Percentiles rank a stretch among this genome's conserved stretches.
These are phyloP conservation scores for Pluvialis apricaria DNA, from an alignment of 2,113 vertebrate genomes.

Conservation along the genomic window DNA sequence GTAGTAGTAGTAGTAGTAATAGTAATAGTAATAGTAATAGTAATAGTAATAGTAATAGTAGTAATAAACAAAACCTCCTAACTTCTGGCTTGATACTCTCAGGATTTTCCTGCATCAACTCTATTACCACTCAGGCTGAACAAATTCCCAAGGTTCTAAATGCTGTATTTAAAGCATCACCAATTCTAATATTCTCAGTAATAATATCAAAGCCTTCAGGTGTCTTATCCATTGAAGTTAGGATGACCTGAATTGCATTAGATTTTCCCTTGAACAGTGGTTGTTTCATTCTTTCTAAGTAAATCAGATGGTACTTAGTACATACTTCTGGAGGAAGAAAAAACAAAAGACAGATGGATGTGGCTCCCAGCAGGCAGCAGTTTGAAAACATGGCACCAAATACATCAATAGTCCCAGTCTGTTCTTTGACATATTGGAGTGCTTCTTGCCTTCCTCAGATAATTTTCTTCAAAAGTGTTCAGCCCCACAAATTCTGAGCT, in stretches of 20 bases:
- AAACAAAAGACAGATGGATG: slow-evolving; percentile 27
- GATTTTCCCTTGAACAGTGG: background rate
- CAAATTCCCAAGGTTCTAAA: background rate
- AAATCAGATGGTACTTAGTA: background rate
- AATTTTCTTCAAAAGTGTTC: background rate
- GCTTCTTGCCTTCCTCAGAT: slow-evolving; percentile 11
- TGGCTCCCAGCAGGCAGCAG: slow-evolving; percentile 9
- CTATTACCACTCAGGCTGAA: background rate
- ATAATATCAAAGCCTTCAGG: slow-evolving; percentile 1
- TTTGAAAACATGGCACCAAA: slow-evolving; percentile 28
- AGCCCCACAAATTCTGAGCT: background rate
- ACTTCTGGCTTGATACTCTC: background rate
- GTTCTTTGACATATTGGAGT: background rate
- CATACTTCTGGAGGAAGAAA: background rate
- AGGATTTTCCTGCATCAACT: background rate
- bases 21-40: background rate
- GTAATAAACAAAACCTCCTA: background rate
- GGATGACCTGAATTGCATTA: background rate
- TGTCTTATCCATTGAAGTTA: background rate
- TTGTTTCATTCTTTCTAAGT: background rate
- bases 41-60: background rate
- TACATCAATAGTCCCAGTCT: background rate
- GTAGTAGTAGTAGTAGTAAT: no score
- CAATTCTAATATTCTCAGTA: background rate
- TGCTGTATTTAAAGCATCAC: background rate